Evolutionary conservation across 1,140 invertebrate genomes (phyloP).

Genomic region (Tribolium castaneum): DNA sequence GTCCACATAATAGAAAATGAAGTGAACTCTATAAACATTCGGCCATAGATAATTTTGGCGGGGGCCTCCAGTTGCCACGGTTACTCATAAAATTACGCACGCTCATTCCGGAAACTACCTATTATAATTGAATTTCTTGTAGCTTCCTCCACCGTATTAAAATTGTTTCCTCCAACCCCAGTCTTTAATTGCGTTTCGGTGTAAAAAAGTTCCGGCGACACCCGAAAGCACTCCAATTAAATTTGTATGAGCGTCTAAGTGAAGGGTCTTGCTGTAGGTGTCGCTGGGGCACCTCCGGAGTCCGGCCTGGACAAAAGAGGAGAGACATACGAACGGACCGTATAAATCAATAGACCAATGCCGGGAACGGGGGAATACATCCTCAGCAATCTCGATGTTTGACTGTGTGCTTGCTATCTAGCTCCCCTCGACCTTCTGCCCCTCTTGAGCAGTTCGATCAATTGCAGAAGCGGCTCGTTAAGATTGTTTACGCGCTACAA

Average conservation of each 20-base stretch:
- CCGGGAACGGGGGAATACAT: conserved; percentile 44
- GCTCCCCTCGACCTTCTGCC: conserved; percentile 30
- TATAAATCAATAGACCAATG: conserved; percentile 55
- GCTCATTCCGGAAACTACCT: conserved; percentile 36
- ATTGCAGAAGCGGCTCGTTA: conserved; percentile 53
- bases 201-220: conserved; percentile 35
- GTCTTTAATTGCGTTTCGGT: conserved; percentile 35
- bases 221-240: conserved; percentile 27
- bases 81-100: conserved; percentile 43
- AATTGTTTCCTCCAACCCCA: conserved; percentile 22
- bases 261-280: conserved; percentile 7
- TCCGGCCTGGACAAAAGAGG: conserved; percentile 35
- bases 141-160: conserved; percentile 25
- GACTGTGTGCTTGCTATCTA: conserved; percentile 43
- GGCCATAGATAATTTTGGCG: conserved; percentile 20
- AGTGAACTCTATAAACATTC: conserved; percentile 29
- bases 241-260: conserved; percentile 33
- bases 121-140: conserved; percentile 41
- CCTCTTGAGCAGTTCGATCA: conserved; percentile 49
- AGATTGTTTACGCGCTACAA: conserved; percentile 53
- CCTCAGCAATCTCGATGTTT: conserved; percentile 52
- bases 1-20: conserved; percentile 27
- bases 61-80: conserved; percentile 32
- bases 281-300: conserved; percentile 17
- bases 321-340: conserved; percentile 44